Evolutionary conservation across 1,140 invertebrate genomes (phyloP).

Genomic region (Lasioglossum albipes): DNA sequence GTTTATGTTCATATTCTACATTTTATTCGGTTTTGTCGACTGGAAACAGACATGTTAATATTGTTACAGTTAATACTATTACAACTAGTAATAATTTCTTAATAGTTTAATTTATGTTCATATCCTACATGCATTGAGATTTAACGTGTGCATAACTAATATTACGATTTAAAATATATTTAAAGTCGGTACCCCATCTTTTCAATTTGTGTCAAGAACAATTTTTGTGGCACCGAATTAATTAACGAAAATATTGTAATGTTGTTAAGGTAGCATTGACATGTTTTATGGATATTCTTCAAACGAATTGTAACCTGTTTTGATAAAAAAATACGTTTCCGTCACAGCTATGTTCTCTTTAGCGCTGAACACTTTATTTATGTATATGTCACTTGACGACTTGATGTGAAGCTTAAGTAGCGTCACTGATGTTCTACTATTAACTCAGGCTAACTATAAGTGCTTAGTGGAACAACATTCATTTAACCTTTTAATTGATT

Average conservation of each 20-base stretch:
- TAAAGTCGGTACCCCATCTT: no score
- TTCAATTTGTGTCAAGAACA: background rate
- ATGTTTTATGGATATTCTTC: background rate
- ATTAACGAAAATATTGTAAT: background rate
- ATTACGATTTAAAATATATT: background rate
- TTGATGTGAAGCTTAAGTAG: background rate
- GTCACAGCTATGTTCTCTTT: background rate
- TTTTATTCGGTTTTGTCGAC: no score
- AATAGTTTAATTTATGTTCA: background rate
- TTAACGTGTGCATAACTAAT: background rate
- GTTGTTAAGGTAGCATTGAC: background rate
- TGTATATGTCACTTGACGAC: background rate
- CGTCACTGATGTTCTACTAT: background rate
- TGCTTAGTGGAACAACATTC: conserved; percentile 5
- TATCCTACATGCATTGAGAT: background rate
- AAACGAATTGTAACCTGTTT: no score
- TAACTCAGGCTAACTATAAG: conserved; percentile 1
- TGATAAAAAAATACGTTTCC: background rate
- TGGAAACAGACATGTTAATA: no score
- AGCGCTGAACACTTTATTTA: background rate
- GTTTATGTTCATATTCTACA: background rate
- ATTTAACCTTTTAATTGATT: conserved; percentile 43
- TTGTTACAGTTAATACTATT: background rate
- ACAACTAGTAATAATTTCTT: background rate
- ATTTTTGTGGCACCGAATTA: no score